Evolutionary conservation across 92 coral and sea anemone genomes (phyloP), one percentile per base, ranked within the genome.

Genomic region (Paramuricea clavata): DNA sequence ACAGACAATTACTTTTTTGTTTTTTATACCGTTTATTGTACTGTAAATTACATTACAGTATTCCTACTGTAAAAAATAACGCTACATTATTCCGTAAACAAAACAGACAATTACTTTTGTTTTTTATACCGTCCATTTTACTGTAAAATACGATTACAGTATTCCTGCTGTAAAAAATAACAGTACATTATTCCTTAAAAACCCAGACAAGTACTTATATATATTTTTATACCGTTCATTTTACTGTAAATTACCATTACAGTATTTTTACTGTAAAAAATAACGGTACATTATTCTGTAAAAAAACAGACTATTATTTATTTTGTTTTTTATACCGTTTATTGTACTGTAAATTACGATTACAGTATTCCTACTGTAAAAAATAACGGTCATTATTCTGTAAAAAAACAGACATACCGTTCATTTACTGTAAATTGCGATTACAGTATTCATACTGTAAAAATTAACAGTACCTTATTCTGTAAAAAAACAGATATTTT

Each of bases 221-320:
- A 6, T 44, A 15, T 44, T 44, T 44, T 44, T 15, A 6, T 44
- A 65, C 73, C 19, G 73, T 33, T 12, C 31, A 22, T 65, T 65
- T 28, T 65, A 65, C 35, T 21, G 73, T 65, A 65, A 28, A 28
- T 15, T 65, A 65, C 16, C 33, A 28, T 65, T 65, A 65, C 73
- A 65, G 35, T 65, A 33, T 33, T 65, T 65, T 65, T 65, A 33
- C 73, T 65, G 73, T 65, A 65, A 65, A 65, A 65, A 22, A 65
- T 65, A 19, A 65, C 73, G 26, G 73, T 65, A 65, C 16, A 65
- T 65, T 27, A 65, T 65, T 33, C 12, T 65, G 73, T 65, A 3
- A 65, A 65, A 65, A 65, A 65, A 65, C 73, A 22, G 50, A 44
- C 7, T 7, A 44, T 44, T 6, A 44, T 7, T 44, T 15, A 44